These are phyloP conservation scores for Vollenhovia emeryi DNA, from an alignment of 1,140 invertebrate genomes.

Conservation along the genomic window DNA sequence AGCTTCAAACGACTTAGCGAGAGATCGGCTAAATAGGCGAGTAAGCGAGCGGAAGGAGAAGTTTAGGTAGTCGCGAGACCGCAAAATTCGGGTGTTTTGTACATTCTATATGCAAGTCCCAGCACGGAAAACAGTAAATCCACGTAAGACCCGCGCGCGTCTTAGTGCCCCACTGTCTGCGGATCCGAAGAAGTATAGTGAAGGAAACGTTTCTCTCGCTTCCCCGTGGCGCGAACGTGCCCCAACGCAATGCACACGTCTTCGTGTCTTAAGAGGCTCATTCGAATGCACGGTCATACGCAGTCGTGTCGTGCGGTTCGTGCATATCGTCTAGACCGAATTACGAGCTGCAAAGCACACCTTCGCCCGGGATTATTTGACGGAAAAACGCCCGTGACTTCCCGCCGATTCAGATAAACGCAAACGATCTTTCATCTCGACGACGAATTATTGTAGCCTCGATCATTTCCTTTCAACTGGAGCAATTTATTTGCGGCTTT, in stretches of 20 bases:
- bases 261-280: constrained; percentile 75
- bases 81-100: neutral
- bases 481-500: neutral
- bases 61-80: neutral
- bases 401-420: constrained; percentile 29
- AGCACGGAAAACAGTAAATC: neutral
- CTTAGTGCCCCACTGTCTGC: neutral
- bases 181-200: constrained; percentile 62
- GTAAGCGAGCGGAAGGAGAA: neutral
- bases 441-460: neutral
- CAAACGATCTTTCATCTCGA: constrained; percentile 1
- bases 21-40: constrained; percentile 19
- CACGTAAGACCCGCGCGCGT: neutral
- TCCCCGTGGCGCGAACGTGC: constrained; percentile 70
- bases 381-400: constrained; percentile 29
- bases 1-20: neutral
- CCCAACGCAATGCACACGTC: constrained; percentile 59
- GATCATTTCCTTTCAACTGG: neutral
- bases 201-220: constrained; percentile 55
- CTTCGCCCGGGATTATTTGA: constrained; percentile 23
- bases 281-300: constrained; percentile 77
- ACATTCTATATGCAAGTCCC: neutral
- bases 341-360: constrained; percentile 28
- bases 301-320: constrained; percentile 56
- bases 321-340: constrained; percentile 54